Base-by-base conservation (phyloP, 1,140 invertebrate genomes). In the Drosophila virilis region DNA sequence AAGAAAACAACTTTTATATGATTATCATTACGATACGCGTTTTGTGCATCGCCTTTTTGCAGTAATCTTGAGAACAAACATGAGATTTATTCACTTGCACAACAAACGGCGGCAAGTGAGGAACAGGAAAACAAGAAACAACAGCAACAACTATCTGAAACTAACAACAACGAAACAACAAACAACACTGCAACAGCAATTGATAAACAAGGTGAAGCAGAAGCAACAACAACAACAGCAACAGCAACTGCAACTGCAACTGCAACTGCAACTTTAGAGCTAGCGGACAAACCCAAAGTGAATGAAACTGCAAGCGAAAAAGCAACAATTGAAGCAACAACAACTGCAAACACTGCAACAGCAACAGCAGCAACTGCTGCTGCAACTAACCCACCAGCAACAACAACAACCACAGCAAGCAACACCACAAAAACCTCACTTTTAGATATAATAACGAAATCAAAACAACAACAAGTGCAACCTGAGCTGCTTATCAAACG, bases 61-160 rank as follows among this genome's bases (percentile, higher is more conserved):
- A 98, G 97, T 95, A 96, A 95, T 91, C 94, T 98, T 92, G 97
- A 98, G 94, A 95, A 96, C 93, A 94, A 96, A 93, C 94, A 97
- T 95, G 96, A 97, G 93, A 95, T 98, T 86, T 96, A 97, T 92
- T 97, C 97, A 83, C 94, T 94, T 92, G 95, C 94, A 92, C 96
- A 97, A 93, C 89, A 92, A 77, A 88, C 91, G 79, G 83, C 84
- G 72, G 85, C 91, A 91, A 90, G 82, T 82, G 82, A 92, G 76
- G 69, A 86, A 85, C 75, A 84, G 64, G 61, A 90, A 74, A 61
- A 57, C 50, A 62, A 68, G 45, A 17, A 54, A 75, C 46, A 61
- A 73, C 45, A 69, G 66, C 28, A 74, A 68, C 17, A 89, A 73
- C 37, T 66, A 48, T 45, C 58, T 58, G 70, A 77, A 75, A 66